Percentiles rank a stretch among this genome's conserved stretches.
Evolutionary conservation across 2,888 invertebrate genomes (phyloP).

Genomic region (Leucophenga montana): DNA sequence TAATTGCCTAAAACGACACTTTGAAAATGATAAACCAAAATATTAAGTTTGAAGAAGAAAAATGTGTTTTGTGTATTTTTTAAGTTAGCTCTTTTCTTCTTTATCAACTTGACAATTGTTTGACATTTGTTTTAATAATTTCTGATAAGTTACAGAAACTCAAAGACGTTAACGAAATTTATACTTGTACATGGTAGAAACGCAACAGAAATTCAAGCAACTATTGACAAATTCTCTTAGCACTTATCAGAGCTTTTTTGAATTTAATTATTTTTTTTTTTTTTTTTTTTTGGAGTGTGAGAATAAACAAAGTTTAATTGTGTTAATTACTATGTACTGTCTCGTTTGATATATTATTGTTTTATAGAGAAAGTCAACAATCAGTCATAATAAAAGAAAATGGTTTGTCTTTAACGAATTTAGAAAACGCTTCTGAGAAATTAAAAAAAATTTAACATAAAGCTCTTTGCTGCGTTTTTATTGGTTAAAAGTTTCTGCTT

Average conservation of each 20-base stretch:
- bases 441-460: too few species aligned
- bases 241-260: conserved; percentile 4
- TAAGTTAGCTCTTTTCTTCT: not conserved
- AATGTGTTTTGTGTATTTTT: too few species aligned
- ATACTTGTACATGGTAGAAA: not conserved
- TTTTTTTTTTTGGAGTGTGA: not conserved
- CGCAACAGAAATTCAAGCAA: not conserved
- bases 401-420: too few species aligned
- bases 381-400: not conserved
- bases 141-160: conserved; percentile 8
- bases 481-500: too few species aligned
- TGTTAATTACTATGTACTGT: conserved; percentile 8
- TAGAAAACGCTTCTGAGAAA: too few species aligned
- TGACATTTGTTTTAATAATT: conserved; percentile 13
- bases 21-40: too few species aligned
- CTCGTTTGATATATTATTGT: not conserved
- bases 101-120: conserved; percentile 16
- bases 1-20: too few species aligned
- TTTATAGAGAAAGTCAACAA: not conserved
- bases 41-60: too few species aligned
- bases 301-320: not conserved
- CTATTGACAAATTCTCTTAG: conserved; percentile 12
- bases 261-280: too few species aligned
- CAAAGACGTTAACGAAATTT: too few species aligned
- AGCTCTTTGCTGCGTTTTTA: too few species aligned